Evolutionary conservation across 1,140 invertebrate genomes (phyloP).

Genomic region (Oncopodura yosiiana): DNA sequence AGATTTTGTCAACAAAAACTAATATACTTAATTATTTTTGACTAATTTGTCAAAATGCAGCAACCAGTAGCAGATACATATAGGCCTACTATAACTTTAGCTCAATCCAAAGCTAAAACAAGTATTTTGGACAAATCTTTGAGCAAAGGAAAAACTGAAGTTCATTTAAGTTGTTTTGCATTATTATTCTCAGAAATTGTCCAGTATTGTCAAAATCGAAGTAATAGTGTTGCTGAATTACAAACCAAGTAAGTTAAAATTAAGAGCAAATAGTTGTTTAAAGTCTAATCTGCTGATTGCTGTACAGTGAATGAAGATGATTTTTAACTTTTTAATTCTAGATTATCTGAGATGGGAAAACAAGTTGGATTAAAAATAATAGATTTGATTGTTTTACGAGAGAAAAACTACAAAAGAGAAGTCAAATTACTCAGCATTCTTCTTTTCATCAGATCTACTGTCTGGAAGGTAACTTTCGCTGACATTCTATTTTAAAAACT

Average conservation of each 20-base stretch:
- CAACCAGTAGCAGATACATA: too few species aligned
- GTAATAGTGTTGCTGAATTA: conserved; percentile 86
- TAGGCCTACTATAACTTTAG: conserved; percentile 29
- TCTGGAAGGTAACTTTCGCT: conserved; percentile 74
- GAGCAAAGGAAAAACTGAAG: conserved; percentile 82
- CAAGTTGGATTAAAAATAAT: conserved; percentile 89
- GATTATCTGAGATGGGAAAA: conserved; percentile 82
- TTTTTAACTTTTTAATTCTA: conserved; percentile 41
- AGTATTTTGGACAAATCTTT: conserved; percentile 85
- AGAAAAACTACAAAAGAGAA: conserved; percentile 87
- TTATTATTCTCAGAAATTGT: conserved; percentile 95
- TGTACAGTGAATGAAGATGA: background rate
- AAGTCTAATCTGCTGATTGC: too few species aligned
- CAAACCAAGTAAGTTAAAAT: conserved; percentile 68
- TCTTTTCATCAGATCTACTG: conserved; percentile 86
- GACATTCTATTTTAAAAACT: too few species aligned
- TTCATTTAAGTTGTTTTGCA: conserved; percentile 86
- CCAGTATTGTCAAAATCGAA: conserved; percentile 93
- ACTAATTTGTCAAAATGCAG: too few species aligned
- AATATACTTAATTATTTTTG: too few species aligned
- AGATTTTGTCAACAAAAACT: too few species aligned
- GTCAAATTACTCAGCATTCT: conserved; percentile 91
- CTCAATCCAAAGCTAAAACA: conserved; percentile 46
- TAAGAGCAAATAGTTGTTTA: too few species aligned
- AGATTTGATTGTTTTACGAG: conserved; percentile 85